Evolutionary conservation across 1,140 invertebrate species (phyloP).

Genomic region (Drosophila subpulchrella): DNA sequence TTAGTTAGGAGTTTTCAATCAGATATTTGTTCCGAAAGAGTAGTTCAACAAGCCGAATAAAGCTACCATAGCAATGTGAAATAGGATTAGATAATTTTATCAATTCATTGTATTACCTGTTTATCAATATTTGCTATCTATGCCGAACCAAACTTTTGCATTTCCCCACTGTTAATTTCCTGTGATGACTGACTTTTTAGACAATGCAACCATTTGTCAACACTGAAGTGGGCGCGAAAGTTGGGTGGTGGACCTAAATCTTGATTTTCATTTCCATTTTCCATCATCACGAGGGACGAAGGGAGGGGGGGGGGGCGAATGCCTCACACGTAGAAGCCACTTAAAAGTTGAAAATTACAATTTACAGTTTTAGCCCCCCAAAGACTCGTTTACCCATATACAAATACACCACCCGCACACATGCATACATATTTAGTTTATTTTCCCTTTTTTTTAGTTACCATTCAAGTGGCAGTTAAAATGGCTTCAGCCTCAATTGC

Average conservation of each 20-base stretch:
- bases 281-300: conserved; percentile 5
- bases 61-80: too few species aligned
- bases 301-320: conserved; percentile 1
- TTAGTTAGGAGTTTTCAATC: too few species aligned
- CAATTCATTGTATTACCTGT: neutral
- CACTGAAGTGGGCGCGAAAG: conserved; percentile 17
- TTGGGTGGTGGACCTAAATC: conserved; percentile 3
- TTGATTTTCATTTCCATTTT: conserved; percentile 42
- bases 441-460: conserved; percentile 49
- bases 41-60: too few species aligned
- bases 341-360: conserved; percentile 77
- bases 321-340: conserved; percentile 61
- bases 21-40: too few species aligned
- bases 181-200: conserved; percentile 8
- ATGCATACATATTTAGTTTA: conserved; percentile 28
- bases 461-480: conserved; percentile 78
- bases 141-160: neutral
- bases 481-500: conserved; percentile 80
- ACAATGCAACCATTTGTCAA: conserved; percentile 31
- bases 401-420: conserved; percentile 8
- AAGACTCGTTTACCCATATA: conserved; percentile 22
- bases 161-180: neutral
- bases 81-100: too few species aligned
- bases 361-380: conserved; percentile 58
- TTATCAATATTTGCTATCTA: neutral